A percentile compares a stretch with the other conserved stretches of the same genome.
Evolutionary conservation across 2,888 invertebrate species (phyloP).

Genomic region (Tinea pellionella): DNA sequence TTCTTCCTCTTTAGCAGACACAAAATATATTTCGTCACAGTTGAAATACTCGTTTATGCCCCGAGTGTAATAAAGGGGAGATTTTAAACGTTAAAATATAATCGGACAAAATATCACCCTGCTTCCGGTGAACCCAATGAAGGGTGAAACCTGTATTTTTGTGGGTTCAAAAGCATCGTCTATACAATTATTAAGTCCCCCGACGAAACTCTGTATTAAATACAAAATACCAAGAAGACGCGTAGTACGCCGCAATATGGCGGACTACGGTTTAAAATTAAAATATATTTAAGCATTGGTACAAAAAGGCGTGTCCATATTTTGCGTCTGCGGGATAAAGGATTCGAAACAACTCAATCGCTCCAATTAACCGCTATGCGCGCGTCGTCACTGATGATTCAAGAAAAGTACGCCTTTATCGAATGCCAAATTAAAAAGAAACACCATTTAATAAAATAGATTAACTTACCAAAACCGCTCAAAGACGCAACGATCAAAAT

Average conservation of each 20-base stretch:
- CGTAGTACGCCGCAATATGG: not conserved
- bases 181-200: not conserved
- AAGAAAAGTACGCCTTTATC: not conserved
- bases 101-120: not conserved
- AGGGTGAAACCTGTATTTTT: conserved; percentile 3
- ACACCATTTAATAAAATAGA: not conserved
- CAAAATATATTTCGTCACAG: not conserved
- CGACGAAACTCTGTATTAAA: too few species aligned
- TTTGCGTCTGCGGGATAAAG: not conserved
- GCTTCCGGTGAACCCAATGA: conserved; percentile 1
- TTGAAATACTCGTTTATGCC: not conserved
- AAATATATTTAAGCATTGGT: not conserved
- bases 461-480: not conserved
- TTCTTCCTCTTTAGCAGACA: too few species aligned
- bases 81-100: not conserved
- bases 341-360: not conserved
- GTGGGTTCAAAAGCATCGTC: not conserved
- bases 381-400: not conserved
- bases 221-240: not conserved
- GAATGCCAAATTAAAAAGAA: not conserved
- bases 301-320: not conserved
- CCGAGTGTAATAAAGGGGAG: not conserved
- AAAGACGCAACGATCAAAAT: not conserved
- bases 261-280: not conserved
- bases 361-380: not conserved